Evolutionary conservation across 2,888 invertebrate species (phyloP), one percentile per base, ranked within the genome.

Genomic region (Papilio elwesi): DNA sequence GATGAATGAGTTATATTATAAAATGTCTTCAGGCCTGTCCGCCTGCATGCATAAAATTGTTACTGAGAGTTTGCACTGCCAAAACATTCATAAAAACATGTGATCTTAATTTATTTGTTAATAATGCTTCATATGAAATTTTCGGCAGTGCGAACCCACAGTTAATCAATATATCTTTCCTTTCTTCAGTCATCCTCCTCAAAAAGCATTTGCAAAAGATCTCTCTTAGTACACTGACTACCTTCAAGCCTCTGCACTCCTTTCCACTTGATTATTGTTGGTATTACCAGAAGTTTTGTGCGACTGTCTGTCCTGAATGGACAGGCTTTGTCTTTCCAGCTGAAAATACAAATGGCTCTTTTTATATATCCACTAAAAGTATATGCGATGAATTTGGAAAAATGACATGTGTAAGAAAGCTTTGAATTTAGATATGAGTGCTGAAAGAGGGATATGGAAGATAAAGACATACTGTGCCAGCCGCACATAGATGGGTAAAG

Each of bases 311-410:
- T 97, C 73, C 98, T 95, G 88, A 98, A 98, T 0, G 96, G 96
- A 84, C 97, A 97, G 13, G 96, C 95, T 69, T 94, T 94, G 87
- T 98, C 96, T 88, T 97, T 98, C 98, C 98, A 98, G 76, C 97
- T 97, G 84, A 51, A 94, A 89, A 78, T 77, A 77, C 76, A 76
- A 76, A 74, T 52, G n/a, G 26, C 12, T 9, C 5, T 59, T 7
- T 16, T 26, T 26, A 36, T 13, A 1, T 71, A 68, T 69, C 74
- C 66, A 67, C 26, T 75, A 57, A 71, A 64, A 71, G 26, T n/a
- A 52, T 49, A 59, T 26, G 26, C 4, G 26, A 26, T 2, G 26
- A 26, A 26, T 26, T 26, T 26, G 26, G 26, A 26, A n/a, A n/a
- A n/a, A n/a, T n/a, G n/a, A n/a, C n/a, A n/a, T n/a, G n/a, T n/a